Base-by-base conservation (phyloP, 2,797 vertebrate genomes). In the Alfaro cultratus region DNA sequence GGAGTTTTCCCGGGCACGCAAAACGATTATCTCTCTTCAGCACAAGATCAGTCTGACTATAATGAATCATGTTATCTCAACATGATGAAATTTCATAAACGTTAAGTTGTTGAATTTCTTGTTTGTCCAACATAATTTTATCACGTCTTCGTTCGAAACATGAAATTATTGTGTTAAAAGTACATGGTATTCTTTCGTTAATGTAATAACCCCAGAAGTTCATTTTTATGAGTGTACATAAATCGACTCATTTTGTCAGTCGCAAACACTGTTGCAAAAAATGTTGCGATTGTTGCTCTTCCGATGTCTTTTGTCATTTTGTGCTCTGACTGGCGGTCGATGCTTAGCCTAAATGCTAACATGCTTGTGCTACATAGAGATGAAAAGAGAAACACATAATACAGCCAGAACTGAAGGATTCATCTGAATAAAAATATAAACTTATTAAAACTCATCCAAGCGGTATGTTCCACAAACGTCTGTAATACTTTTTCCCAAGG, bases 401-500 rank as follows among this genome's bases (percentile, higher is more conserved):
- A 41, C 71, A 68, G 83, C 78, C 84, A 77, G 75, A 85, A 84
- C 82, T 64, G 84, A 79, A 3, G 70, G 88, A 91, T 81, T 60
- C 46, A 29, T 4, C 71, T 80, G 74, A 82, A 87, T 64, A 29
- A 81, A 89, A 88, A 87, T 49, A 77, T 49, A 70, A 90, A 90
- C 82, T 80, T 78, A 82, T 87, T 84, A 89, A 88, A 85, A 85
- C 29, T 5, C 39, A 39, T 80, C 68, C 81, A 11, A 78, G 84
- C 88, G 77, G 87, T 87, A 76, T 73, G 53, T 55, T 80, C 7
- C 74, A 29, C 82, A 78, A 91, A 80, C 39, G 73, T 70, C 73
- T 86, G 75, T 84, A 90, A 93, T 91, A 78, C 87, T 81, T 90
- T 75, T 75, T 75, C n/a, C 80, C 75, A 80, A 81, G 45, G 71